Percentiles rank a stretch among this genome's conserved stretches.
phyloP scores from a whole-genome alignment of 2,888 invertebrate species.

The Megaustenia siamemsis region DNA sequence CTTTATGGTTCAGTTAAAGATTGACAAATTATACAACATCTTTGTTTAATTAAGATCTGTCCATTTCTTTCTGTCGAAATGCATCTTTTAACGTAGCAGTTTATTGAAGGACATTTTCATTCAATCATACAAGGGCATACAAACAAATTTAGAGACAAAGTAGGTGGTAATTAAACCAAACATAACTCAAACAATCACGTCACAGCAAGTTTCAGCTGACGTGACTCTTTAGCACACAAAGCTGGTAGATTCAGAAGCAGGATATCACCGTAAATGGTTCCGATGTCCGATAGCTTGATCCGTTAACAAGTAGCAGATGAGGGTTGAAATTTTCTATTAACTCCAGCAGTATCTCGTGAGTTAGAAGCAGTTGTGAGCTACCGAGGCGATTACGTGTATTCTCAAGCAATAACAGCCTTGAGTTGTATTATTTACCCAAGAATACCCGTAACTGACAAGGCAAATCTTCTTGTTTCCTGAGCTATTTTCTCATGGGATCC shows the following conservation, averaged over 20 bases:
- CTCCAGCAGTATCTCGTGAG: background rate
- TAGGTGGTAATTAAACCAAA: no score
- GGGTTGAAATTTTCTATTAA: background rate
- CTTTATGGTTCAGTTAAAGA: no score
- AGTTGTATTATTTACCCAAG: conserved; percentile 99
- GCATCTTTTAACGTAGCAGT: no score
- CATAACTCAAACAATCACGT: no score
- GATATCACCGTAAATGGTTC: no score
- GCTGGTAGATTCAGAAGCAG: background rate
- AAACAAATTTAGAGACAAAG: no score
- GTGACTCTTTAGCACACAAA: background rate
- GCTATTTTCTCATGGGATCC: background rate
- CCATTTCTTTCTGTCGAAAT: no score
- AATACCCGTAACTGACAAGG: conserved; percentile 95
- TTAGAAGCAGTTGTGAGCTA: conserved; percentile 12
- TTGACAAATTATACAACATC: no score
- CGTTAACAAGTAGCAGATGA: background rate
- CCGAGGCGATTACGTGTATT: conserved; percentile 93
- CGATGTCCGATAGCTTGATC: no score
- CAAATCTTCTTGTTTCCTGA: background rate
- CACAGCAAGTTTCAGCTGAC: background rate
- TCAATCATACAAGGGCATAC: no score
- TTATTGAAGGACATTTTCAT: no score
- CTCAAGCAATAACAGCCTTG: conserved; percentile 99
- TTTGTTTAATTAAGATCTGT: no score